These are phyloP conservation scores for Podarcis cretensis DNA, from an alignment of 2,113 vertebrate genomes.

Conservation along the genomic window DNA sequence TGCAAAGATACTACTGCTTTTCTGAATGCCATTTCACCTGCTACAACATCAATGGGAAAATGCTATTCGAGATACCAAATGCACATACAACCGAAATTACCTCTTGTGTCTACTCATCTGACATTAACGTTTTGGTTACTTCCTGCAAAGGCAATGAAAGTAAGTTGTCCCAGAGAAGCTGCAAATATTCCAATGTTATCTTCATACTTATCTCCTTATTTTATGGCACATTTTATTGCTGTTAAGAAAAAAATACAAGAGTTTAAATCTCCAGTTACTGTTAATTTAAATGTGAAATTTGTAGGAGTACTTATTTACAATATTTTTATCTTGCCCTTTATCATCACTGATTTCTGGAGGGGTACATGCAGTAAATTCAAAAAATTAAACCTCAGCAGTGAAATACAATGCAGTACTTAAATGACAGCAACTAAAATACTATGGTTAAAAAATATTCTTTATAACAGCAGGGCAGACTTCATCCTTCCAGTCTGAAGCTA, in stretches of 20 bases:
- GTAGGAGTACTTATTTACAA: background rate
- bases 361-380: background rate
- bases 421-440: too few species aligned
- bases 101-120: constrained; percentile 21
- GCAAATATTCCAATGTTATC: background rate
- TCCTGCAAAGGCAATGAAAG: constrained; percentile 29
- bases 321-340: too few species aligned
- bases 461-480: too few species aligned
- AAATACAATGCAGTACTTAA: too few species aligned
- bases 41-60: constrained; percentile 28
- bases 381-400: too few species aligned
- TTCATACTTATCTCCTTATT: background rate
- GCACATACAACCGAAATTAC: background rate
- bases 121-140: constrained; percentile 22
- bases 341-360: too few species aligned
- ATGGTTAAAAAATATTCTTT: too few species aligned
- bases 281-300: background rate
- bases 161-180: background rate
- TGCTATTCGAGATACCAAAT: constrained; percentile 9
- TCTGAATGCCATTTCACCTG: constrained; percentile 37
- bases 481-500: too few species aligned
- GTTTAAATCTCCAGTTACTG: background rate
- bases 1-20: constrained; percentile 33
- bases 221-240: background rate
- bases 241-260: background rate